Evolutionary conservation across 2,888 invertebrate genomes (phyloP).

Genomic region (Marasmarcha lunaedactyla): DNA sequence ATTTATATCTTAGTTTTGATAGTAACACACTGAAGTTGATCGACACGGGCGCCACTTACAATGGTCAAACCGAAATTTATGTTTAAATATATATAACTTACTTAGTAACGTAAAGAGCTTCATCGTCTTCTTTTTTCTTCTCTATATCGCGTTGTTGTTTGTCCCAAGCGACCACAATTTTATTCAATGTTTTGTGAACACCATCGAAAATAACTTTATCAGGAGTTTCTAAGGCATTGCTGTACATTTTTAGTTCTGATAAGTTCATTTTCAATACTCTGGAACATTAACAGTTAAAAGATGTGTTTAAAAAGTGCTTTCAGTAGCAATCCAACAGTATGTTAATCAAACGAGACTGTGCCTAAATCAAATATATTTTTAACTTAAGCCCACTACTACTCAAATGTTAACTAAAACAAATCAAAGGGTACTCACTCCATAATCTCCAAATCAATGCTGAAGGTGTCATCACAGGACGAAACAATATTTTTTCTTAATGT

Average conservation of each 20-base stretch:
- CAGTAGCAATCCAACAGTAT: not conserved
- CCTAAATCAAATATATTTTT: not conserved
- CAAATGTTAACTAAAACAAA: too few species aligned
- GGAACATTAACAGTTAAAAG: constrained; percentile 12
- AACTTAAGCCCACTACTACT: too few species aligned
- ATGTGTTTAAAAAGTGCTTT: not conserved
- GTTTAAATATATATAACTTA: too few species aligned
- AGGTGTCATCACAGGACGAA: constrained; percentile 20
- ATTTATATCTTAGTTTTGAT: too few species aligned
- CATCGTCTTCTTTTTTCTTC: constrained; percentile 77
- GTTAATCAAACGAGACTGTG: not conserved
- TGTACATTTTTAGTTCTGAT: constrained; percentile 75
- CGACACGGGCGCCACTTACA: too few species aligned
- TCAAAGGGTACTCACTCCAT: constrained; percentile 52
- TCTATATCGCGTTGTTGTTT: constrained; percentile 78
- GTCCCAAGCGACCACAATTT: constrained; percentile 80
- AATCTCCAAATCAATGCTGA: constrained; percentile 42
- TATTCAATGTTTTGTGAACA: constrained; percentile 66
- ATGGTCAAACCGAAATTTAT: too few species aligned
- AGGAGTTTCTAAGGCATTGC: constrained; percentile 62
- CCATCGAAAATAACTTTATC: constrained; percentile 47
- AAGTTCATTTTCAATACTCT: constrained; percentile 79
- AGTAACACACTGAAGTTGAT: too few species aligned
- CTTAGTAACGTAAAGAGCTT: constrained; percentile 81
- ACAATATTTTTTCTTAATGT: constrained; percentile 33